A percentile compares a stretch with the other conserved stretches of the same genome.
Evolutionary conservation across 2,888 invertebrate genomes (phyloP).

Genomic region (Trisateles emortualis): DNA sequence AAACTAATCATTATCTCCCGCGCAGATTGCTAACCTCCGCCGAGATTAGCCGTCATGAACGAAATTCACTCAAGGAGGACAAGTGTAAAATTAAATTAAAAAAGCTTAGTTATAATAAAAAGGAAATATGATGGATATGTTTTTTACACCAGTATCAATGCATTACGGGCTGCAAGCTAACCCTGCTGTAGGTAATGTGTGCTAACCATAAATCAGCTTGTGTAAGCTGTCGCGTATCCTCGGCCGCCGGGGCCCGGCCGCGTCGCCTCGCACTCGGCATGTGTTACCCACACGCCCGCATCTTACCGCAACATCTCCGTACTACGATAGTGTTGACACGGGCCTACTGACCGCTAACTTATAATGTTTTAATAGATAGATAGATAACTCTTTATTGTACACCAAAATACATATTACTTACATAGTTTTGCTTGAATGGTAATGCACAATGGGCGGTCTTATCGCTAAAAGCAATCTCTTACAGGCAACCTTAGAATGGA

Average conservation of each 20-base stretch:
- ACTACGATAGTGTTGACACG: slow-evolving; percentile 37
- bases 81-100: too few species aligned
- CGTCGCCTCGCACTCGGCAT: slow-evolving; percentile 39
- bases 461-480: too few species aligned
- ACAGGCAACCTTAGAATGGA: too few species aligned
- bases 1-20: too few species aligned
- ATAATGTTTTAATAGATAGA: slow-evolving; percentile 24
- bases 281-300: slow-evolving; percentile 49
- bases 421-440: too few species aligned
- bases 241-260: neutral
- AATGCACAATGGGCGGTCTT: too few species aligned
- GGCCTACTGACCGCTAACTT: slow-evolving; percentile 43
- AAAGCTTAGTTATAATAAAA: too few species aligned
- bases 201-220: slow-evolving; percentile 47
- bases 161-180: slow-evolving; percentile 1
- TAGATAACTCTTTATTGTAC: neutral
- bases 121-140: too few species aligned
- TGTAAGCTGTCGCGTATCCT: neutral
- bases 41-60: too few species aligned
- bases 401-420: slow-evolving; percentile 21
- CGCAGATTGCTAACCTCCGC: too few species aligned
- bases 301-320: slow-evolving; percentile 45
- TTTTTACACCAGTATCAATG: neutral
- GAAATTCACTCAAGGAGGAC: too few species aligned
- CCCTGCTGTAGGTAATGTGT: slow-evolving; percentile 13